Percentiles rank a stretch among this genome's conserved stretches.
Conservation (phyloP, 23 tunicate genomes). For the Ascidia mentula region DNA sequence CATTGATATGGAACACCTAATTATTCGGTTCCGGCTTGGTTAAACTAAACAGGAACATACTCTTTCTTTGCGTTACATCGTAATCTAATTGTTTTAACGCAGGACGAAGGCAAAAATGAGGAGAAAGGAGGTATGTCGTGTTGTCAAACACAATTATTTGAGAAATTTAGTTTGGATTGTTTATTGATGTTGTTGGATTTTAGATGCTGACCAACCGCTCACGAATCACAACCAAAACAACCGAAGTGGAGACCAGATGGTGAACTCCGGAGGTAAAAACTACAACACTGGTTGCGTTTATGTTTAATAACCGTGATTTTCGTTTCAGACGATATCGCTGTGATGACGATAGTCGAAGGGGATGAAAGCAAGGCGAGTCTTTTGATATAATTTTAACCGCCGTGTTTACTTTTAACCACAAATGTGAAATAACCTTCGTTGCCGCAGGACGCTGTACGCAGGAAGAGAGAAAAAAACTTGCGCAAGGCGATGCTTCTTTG, state of each 20-base stretch:
- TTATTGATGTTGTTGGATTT: background rate
- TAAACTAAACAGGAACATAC: too few relatives aligned
- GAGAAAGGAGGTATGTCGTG: background rate
- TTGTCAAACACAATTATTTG: too few relatives aligned
- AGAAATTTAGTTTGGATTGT: background rate
- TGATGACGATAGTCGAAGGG: background rate
- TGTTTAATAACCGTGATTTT: background rate
- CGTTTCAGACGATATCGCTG: background rate
- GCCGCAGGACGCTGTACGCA: background rate
- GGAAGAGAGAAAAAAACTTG: constrained; percentile 12
- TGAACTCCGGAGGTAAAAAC: background rate
- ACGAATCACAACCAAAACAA: background rate
- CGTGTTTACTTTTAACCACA: background rate
- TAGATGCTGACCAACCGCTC: background rate
- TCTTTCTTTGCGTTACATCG: too few relatives aligned
- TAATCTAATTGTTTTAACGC: background rate
- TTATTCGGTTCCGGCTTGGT: too few relatives aligned
- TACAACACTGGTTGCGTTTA: background rate
- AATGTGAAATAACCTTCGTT: background rate
- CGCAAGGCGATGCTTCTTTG: constrained; percentile 72
- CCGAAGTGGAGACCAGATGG: background rate
- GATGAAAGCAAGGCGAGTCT: background rate
- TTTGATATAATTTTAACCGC: background rate
- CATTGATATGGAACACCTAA: too few relatives aligned
- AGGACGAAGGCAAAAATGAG: background rate